Percentiles rank a stretch among this genome's conserved stretches.
phyloP scores from a whole-genome alignment of 2,888 invertebrate genomes.

The Dicranocentrus wangi region DNA sequence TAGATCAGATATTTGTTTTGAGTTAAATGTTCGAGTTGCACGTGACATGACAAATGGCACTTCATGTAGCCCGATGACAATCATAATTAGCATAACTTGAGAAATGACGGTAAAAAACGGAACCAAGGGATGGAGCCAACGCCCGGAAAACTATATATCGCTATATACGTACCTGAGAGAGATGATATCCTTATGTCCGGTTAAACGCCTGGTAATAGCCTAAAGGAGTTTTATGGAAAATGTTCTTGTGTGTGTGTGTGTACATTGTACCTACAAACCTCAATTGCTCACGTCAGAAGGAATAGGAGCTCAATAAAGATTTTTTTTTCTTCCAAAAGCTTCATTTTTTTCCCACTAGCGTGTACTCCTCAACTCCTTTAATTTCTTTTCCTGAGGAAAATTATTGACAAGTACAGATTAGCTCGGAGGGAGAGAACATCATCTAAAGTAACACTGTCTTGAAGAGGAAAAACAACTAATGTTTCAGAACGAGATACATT shows the following conservation, averaged over 20 bases:
- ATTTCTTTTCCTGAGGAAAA: slow-evolving; percentile 31
- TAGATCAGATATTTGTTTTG: slow-evolving; percentile 54
- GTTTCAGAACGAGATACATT: slow-evolving; percentile 2
- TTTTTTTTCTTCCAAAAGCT: slow-evolving; percentile 29
- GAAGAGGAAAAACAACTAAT: neutral
- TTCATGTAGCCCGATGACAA: slow-evolving; percentile 66
- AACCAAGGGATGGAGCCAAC: slow-evolving; percentile 47
- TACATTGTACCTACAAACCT: neutral
- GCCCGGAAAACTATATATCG: slow-evolving; percentile 55
- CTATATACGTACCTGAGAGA: too few relatives aligned
- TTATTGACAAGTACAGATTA: slow-evolving; percentile 62
- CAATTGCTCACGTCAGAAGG: slow-evolving; percentile 14
- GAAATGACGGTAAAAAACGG: slow-evolving; percentile 52
- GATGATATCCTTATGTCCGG: too few relatives aligned
- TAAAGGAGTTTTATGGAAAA: too few relatives aligned
- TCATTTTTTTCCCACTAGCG: too few relatives aligned
- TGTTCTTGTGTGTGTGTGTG: too few relatives aligned
- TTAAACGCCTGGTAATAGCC: too few relatives aligned
- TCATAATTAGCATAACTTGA: slow-evolving; percentile 67
- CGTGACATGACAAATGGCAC: slow-evolving; percentile 63
- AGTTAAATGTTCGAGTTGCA: slow-evolving; percentile 47
- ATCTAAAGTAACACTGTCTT: slow-evolving; percentile 22
- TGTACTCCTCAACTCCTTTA: too few relatives aligned
- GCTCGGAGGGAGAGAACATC: slow-evolving; percentile 38
- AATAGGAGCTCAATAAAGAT: slow-evolving; percentile 39